phyloP scores from a whole-genome alignment of 2,797 vertebrate genomes.

The Zenarchopterus dispar region DNA sequence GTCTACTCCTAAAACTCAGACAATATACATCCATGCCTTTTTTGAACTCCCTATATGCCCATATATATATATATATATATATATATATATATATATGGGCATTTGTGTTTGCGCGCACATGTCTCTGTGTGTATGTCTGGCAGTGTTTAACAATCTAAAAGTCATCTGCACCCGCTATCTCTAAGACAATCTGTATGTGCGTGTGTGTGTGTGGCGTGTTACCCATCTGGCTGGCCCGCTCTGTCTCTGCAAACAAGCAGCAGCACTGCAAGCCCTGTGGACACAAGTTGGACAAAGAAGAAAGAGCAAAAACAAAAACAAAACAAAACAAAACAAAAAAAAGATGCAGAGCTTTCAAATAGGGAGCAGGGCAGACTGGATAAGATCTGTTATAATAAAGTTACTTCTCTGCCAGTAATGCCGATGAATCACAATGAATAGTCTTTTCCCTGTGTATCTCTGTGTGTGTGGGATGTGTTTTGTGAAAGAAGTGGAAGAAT shows the following conservation, averaged over 20 bases:
- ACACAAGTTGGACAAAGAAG: conserved; percentile 60
- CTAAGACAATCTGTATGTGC: conserved; percentile 42
- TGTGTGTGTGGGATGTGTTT: conserved; percentile 22
- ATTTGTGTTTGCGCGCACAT: background rate
- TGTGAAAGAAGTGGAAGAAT: conserved; percentile 8
- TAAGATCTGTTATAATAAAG: conserved; percentile 74
- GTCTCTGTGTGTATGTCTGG: conserved; percentile 25
- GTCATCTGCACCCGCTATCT: conserved; percentile 55
- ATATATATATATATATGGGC: too few species aligned
- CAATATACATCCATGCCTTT: too few species aligned
- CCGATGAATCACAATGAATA: conserved; percentile 67
- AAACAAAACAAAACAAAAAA: too few species aligned
- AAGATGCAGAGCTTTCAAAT: conserved; percentile 55
- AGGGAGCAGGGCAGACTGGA: conserved; percentile 55
- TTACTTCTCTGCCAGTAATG: conserved; percentile 69
- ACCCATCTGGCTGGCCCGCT: conserved; percentile 54
- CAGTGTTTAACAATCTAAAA: conserved; percentile 36
- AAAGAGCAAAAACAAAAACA: conserved; percentile 33
- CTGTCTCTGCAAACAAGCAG: conserved; percentile 60
- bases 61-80: too few species aligned
- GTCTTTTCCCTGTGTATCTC: conserved; percentile 32
- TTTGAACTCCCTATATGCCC: too few species aligned
- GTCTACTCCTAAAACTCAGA: too few species aligned
- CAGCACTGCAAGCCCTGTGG: conserved; percentile 62
- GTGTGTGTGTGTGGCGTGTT: conserved; percentile 21